Base-by-base conservation (phyloP, 2,888 invertebrate species). In the Tetragnatha montana region DNA sequence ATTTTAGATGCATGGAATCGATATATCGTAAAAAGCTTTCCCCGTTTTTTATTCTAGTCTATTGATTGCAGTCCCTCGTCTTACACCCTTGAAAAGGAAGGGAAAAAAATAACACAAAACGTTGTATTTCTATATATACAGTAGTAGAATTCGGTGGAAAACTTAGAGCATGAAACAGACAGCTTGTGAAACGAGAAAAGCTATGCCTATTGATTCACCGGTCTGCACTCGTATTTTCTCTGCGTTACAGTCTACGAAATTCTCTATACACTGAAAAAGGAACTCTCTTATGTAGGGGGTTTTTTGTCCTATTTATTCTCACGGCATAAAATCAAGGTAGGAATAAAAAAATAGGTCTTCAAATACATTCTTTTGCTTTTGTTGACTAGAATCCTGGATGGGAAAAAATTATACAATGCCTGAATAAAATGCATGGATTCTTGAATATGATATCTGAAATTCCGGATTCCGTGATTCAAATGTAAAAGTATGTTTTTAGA, bases 141-240 rank as follows among this genome's bases (percentile, higher is more conserved):
- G 74, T 60, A 80, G 69, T 81, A 47, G 76, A 71, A 82, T 82
- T 76, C 87, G 19, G 50, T 22, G 76, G 76, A 78, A 81, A 87
- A 87, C 87, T 85, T 79, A 51, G 70, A 87, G 76, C 81, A 78
- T 87, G 87, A 87, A 81, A 81, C 69, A 87, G 87, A 87, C 87
- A 81, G 87, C 81, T 87, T 87, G 81, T 81, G 76, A 81, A 71
- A 81, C 81, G 87, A 81, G 75, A 35, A 81, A 81, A 75, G 76
- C 51, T 73, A 80, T 68, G 75, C 70, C 35, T 81, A 87, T 87
- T 87, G 87, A 87, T 87, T 87, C 81, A n/a, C 74, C 50, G 35
- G 50, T 47, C 73, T 73, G 22, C 60, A 69, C 70, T 21, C 60
- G 17, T 60, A 60, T 17, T 35, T 35, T 35, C 69, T 14, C 87